Percentiles rank a stretch among this genome's conserved stretches.
Conservation (phyloP, 2,113 vertebrate genomes). For the Corynorhinus townsendii region DNA sequence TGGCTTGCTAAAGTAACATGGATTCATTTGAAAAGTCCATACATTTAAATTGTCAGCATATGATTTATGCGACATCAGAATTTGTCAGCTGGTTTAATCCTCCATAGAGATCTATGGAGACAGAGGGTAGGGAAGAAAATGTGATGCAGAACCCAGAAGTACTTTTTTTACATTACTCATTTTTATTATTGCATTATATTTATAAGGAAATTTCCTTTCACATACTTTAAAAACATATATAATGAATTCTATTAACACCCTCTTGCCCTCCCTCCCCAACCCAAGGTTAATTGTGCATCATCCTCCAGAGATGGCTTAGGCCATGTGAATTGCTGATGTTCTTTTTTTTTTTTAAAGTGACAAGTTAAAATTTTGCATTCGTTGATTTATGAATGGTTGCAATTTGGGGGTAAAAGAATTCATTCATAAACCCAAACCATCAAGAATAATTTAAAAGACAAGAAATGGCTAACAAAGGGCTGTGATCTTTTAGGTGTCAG, state of each 20-base stretch:
- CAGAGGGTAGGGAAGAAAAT: not conserved
- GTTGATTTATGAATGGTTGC: not conserved
- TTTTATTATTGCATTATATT: constrained; percentile 32
- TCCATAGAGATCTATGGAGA: not conserved
- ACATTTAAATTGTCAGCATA: constrained; percentile 41
- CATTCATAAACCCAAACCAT: not conserved
- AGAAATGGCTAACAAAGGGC: not conserved
- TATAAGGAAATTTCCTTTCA: not conserved
- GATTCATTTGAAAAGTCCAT: constrained; percentile 57
- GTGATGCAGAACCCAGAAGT: not conserved
- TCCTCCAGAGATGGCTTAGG: not conserved
- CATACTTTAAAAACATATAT: not conserved
- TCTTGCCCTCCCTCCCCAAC: too few relatives aligned
- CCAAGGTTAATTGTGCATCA: not conserved
- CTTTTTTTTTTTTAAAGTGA: not conserved
- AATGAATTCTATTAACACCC: not conserved
- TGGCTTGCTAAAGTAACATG: constrained; percentile 38
- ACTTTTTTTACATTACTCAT: constrained; percentile 19
- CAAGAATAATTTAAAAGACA: not conserved
- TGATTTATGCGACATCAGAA: constrained; percentile 37
- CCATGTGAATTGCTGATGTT: not conserved
- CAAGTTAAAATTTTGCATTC: not conserved
- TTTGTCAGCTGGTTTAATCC: constrained; percentile 15
- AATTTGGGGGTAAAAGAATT: not conserved
- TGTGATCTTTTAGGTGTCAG: not conserved